Base-by-base conservation (phyloP, 2,888 invertebrate species). In the Trissolcus japonicus region DNA sequence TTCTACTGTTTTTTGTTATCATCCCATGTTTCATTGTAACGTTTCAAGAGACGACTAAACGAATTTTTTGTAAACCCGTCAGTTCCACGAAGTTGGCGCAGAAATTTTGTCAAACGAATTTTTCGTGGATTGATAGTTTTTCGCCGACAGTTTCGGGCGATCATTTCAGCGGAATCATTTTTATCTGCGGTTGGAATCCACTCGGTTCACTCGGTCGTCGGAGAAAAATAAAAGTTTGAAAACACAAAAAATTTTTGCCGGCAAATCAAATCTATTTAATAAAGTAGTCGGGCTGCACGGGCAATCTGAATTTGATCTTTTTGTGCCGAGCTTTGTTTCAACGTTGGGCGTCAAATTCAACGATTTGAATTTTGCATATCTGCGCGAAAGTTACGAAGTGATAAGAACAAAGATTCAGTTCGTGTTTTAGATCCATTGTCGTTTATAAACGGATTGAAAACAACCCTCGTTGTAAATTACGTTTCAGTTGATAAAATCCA, bases 401-500 rank as follows among this genome's bases (percentile, higher is more conserved):
- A 71, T 71, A 71, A 62, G 69, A 56, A 62, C 69, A 54, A 71
- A 62, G 69, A 71, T 71, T 62, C 56, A 43, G 54, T 68, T 57
- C 56, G 40, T 51, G 35, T 13, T 43, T 41, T 41, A 56, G 43
- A 62, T 71, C 62, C 56, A 71, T 71, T 71, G 69, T 53, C 14
- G 51, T 59, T 72, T 35, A 63, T 63, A 72, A 72, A 72, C 63
- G 53, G 71, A 13, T 57, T 51, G 62, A 59, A 62, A 72, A 48
- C 50, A 40, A 59, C 35, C 53, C 14, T 53, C 51, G 53, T 53
- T 17, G 59, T 50, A 80, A 82, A 80, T 80, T 75, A 82, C 82
- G 81, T 83, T 83, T 83, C 80, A 78, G 79, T 84, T 84, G 84
- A 81, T 57, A 55, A 48, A 16, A 68, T 83, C 84, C 84, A 85